A percentile compares a stretch with the other conserved stretches of the same genome.
These are phyloP conservation scores for Microcebus griseorufus DNA, from an alignment of 2,113 vertebrate species.

Conservation along the genomic window DNA sequence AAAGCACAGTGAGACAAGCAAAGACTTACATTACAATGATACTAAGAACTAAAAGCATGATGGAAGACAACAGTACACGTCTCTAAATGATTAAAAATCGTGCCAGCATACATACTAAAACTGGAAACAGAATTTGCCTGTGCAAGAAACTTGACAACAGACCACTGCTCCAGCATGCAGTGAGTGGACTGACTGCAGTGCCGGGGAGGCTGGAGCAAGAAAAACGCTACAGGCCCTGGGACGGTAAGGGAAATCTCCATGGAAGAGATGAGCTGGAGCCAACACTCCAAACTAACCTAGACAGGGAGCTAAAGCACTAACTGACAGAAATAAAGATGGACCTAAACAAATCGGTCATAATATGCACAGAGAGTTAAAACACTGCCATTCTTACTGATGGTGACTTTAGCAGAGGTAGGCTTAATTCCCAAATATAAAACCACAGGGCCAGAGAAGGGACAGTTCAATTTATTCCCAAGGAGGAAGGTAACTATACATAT, in stretches of 20 bases:
- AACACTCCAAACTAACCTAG: not conserved
- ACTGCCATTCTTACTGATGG: not conserved
- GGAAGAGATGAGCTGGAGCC: not conserved
- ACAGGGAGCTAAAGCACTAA: not conserved
- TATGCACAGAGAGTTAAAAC: not conserved
- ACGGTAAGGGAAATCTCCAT: not conserved
- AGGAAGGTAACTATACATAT: not conserved
- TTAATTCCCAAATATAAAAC: not conserved
- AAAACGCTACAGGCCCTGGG: not conserved
- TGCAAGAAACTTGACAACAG: not conserved
- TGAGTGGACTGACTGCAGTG: not conserved
- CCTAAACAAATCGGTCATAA: not conserved
- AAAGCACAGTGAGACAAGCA: conserved; percentile 36
- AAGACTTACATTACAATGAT: conserved; percentile 38
- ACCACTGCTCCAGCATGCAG: not conserved
- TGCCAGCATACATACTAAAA: not conserved
- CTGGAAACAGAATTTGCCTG: not conserved
- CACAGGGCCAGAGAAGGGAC: not conserved
- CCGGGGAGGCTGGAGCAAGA: not conserved
- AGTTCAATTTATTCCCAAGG: not conserved
- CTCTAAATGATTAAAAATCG: not conserved
- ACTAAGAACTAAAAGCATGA: conserved; percentile 36
- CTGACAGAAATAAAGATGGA: not conserved
- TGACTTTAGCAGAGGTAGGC: not conserved
- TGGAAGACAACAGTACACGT: not conserved